These are phyloP conservation scores for Ferdinandea cuprea DNA, from an alignment of 2,888 invertebrate species.

Conservation along the genomic window DNA sequence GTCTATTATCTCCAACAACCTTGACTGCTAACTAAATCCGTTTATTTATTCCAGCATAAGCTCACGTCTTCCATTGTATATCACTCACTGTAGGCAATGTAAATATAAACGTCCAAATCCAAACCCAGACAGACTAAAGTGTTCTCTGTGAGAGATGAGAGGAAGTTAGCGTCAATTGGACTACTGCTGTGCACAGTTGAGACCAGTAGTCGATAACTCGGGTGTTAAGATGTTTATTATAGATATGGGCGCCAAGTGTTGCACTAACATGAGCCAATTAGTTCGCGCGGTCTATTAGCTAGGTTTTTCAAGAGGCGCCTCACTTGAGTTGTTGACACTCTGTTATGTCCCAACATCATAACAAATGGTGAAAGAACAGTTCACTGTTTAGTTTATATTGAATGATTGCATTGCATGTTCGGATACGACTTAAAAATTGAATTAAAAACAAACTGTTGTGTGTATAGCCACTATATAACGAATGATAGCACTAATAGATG, in stretches of 20 bases:
- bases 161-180: slow-evolving; percentile 8
- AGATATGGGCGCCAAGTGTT: not conserved
- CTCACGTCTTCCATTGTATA: not conserved
- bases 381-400: too few species aligned
- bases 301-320: not conserved
- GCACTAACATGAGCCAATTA: slow-evolving; percentile 8
- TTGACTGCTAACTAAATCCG: slow-evolving; percentile 20
- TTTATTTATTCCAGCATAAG: slow-evolving; percentile 13
- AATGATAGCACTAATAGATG: too few species aligned
- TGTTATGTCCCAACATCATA: not conserved
- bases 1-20: slow-evolving; percentile 13
- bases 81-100: slow-evolving; percentile 12
- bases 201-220: not conserved
- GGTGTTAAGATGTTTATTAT: slow-evolving; percentile 4
- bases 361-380: slow-evolving; percentile 1
- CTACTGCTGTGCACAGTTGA: slow-evolving; percentile 2
- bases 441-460: too few species aligned
- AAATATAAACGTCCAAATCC: slow-evolving; percentile 1
- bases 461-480: too few species aligned
- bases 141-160: not conserved
- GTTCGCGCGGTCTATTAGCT: not conserved
- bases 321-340: not conserved
- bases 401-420: too few species aligned
- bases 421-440: too few species aligned
- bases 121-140: slow-evolving; percentile 9